Conservation (phyloP, 2,888 invertebrate genomes). For the Epinotia demarniana region DNA sequence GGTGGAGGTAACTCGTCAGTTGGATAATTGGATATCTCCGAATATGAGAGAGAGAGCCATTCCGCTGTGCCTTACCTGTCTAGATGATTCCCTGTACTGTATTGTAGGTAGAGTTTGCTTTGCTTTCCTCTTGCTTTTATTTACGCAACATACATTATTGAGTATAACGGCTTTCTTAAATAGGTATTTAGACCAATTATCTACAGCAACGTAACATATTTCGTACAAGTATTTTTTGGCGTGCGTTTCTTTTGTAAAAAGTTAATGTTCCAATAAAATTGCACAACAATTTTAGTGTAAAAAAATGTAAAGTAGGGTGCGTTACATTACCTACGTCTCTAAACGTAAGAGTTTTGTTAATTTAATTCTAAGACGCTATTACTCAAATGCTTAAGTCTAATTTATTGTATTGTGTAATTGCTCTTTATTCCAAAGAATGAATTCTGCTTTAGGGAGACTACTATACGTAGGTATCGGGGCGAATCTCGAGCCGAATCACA, state of each 20-base stretch:
- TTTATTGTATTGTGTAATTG: too few species aligned
- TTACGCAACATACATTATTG: neutral
- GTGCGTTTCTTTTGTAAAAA: constrained; percentile 10
- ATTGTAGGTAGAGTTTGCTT: neutral
- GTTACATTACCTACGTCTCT: neutral
- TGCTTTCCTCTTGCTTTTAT: neutral
- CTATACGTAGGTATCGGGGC: too few species aligned
- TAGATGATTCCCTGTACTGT: neutral
- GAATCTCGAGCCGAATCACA: too few species aligned
- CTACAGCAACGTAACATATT: constrained; percentile 10
- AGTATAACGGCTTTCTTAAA: constrained; percentile 2
- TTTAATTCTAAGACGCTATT: neutral
- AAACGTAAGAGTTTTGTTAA: neutral
- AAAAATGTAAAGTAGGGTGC: constrained; percentile 8
- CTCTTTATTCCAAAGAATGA: too few species aligned
- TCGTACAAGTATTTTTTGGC: neutral
- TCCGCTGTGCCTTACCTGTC: too few species aligned
- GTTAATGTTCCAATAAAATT: constrained; percentile 16
- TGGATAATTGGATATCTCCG: too few species aligned
- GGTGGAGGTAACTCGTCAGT: too few species aligned
- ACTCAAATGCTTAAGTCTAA: neutral
- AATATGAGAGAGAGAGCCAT: too few species aligned
- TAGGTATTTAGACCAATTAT: constrained; percentile 27
- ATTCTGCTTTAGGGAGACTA: too few species aligned
- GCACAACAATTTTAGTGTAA: neutral